These are phyloP conservation scores for Lycaon pictus DNA, from an alignment of 2,113 vertebrate species.

Conservation along the genomic window DNA sequence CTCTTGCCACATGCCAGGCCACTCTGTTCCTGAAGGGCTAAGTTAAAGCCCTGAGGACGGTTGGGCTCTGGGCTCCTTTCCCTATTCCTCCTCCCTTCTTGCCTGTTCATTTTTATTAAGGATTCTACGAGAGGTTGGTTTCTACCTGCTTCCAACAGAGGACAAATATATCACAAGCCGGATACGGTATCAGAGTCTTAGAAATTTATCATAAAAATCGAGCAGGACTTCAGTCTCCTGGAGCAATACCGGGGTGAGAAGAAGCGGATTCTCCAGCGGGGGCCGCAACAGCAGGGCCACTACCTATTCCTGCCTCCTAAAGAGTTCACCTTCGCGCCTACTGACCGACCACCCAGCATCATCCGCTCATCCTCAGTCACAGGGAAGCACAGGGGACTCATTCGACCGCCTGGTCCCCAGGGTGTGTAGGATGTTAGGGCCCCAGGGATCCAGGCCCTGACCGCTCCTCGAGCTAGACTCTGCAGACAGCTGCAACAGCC, in stretches of 20 bases:
- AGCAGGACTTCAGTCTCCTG: neutral
- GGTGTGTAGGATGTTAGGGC: neutral
- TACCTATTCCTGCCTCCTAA: neutral
- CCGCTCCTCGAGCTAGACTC: neutral
- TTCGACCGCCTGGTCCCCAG: neutral
- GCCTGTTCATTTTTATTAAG: slow-evolving; percentile 32
- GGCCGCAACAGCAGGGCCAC: neutral
- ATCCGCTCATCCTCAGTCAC: neutral
- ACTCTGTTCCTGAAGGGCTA: neutral
- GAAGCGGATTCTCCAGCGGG: neutral
- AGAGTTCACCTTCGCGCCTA: neutral
- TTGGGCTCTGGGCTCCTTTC: neutral
- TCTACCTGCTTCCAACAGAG: slow-evolving; percentile 6
- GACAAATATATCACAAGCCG: neutral
- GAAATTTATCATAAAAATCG: slow-evolving; percentile 8
- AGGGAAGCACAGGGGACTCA: neutral
- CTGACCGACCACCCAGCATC: neutral
- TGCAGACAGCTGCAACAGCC: neutral
- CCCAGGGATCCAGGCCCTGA: neutral
- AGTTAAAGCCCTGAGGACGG: neutral
- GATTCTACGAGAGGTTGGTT: neutral
- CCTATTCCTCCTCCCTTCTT: neutral
- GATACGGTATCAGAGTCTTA: neutral
- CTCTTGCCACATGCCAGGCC: neutral
- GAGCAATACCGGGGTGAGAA: neutral